These are phyloP conservation scores for Chymomyza fuscimana DNA, from an alignment of 2,888 invertebrate genomes.

Conservation along the genomic window DNA sequence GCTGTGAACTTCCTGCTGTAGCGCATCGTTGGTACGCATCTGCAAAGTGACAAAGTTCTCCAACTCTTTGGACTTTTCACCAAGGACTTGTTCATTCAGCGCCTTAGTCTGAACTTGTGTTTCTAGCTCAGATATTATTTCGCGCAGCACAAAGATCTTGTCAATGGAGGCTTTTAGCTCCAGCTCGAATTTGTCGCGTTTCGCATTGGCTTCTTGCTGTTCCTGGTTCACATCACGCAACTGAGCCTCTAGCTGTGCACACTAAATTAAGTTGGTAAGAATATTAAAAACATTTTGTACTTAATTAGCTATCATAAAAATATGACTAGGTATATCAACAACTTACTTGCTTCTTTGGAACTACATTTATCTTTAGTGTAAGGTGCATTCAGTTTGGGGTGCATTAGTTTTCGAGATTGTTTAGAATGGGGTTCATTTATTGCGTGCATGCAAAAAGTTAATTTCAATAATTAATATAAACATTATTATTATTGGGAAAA, in stretches of 20 bases:
- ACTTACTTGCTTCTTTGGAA: slow-evolving; percentile 61
- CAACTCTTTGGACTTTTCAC: slow-evolving; percentile 80
- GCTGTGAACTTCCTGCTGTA: slow-evolving; percentile 77
- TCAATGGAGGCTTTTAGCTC: slow-evolving; percentile 88
- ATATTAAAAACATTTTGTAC: not conserved
- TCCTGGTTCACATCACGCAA: slow-evolving; percentile 85
- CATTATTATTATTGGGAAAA: not conserved
- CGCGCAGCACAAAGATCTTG: slow-evolving; percentile 86
- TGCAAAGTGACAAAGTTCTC: slow-evolving; percentile 76
- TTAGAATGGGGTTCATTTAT: slow-evolving; percentile 23
- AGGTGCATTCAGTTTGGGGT: slow-evolving; percentile 45
- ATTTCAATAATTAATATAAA: slow-evolving; percentile 11
- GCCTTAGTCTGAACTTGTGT: slow-evolving; percentile 86
- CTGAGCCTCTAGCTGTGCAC: slow-evolving; percentile 89
- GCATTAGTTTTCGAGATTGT: slow-evolving; percentile 32
- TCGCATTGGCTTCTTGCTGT: slow-evolving; percentile 83
- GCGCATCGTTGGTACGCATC: slow-evolving; percentile 74
- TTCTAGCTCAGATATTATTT: slow-evolving; percentile 89
- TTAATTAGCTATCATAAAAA: not conserved
- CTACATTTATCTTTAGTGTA: slow-evolving; percentile 41
- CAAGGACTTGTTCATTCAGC: slow-evolving; percentile 83
- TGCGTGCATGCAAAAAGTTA: slow-evolving; percentile 55
- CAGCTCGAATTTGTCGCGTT: slow-evolving; percentile 84
- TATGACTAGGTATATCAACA: slow-evolving; percentile 30
- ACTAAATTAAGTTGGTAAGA: slow-evolving; percentile 80